A percentile compares a stretch with the other conserved stretches of the same genome.
Conservation (phyloP, 2,888 invertebrate species). For the Disparrhopalites patrizii region DNA sequence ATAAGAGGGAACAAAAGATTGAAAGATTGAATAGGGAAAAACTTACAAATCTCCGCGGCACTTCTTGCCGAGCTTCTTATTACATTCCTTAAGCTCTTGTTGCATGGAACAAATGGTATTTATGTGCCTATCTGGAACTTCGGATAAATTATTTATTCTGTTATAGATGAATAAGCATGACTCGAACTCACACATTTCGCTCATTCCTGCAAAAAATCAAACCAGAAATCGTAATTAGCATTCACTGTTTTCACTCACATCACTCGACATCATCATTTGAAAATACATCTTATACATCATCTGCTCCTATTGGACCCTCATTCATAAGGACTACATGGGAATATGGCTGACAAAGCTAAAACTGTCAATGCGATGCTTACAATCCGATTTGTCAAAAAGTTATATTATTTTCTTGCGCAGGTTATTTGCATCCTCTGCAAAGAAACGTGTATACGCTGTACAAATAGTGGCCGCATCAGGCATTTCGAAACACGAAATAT, state of each 20-base stretch:
- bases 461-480: no score
- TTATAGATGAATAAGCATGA: conserved; percentile 45
- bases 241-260: background rate
- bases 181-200: conserved; percentile 43
- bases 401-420: no score
- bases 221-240: background rate
- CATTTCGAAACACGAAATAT: no score
- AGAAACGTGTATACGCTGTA: no score
- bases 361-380: no score
- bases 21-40: no score
- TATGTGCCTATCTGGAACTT: conserved; percentile 38
- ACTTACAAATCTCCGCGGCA: conserved; percentile 48
- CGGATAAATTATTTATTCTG: conserved; percentile 37
- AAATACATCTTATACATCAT: background rate
- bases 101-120: conserved; percentile 37
- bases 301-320: no score
- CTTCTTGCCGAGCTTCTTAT: conserved; percentile 41
- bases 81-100: conserved; percentile 45
- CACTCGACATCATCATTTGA: no score
- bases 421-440: no score
- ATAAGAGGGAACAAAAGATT: background rate
- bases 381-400: no score
- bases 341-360: no score
- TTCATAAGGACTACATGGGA: no score
- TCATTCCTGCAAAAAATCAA: conserved; percentile 12